Evolutionary conservation across 2,113 vertebrate species (phyloP), one percentile per base, ranked within the genome.

Genomic region (Tenrec ecaudatus): DNA sequence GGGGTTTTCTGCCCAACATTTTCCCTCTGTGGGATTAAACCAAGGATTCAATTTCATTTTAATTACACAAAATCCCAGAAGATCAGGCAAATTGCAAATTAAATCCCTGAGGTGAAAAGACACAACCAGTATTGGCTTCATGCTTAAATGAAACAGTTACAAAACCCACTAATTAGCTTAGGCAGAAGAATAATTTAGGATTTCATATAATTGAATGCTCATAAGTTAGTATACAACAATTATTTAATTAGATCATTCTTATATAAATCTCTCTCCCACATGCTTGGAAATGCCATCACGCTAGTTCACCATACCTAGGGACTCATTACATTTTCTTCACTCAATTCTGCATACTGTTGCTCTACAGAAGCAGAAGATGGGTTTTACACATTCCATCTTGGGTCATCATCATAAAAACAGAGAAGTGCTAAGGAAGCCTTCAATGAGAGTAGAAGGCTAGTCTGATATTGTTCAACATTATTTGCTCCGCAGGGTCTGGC

Each of bases 1-100:
- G 81, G 76, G 81, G 86, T 78, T 95, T 97, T 98, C 94, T 94
- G 64, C 96, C 81, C 78, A 92, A 68, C 38, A 90, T 53, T 88
- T 4, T 97, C 90, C 91, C 79, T 85, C 62, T 79, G 77, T 94
- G 95, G 92, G 93, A 97, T 97, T 96, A 97, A 97, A 92, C 79
- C 71, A 97, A 96, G 89, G 94, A 97, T 98, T 97, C 93, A 97
- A 97, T 98, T 98, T 97, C 94, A 92, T 97, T 98, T 98, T 97
- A 98, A 98, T 98, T 98, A 89, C 92, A 96, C 97, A 93, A 95
- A 81, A 90, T 97, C 96, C 93, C 97, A 84, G 75, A 97, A 96
- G 97, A 98, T 15, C 87, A 76, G 73, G 40, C 64, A 88, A 69
- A 95, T 96, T 95, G 95, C 31, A 97, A 98, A 97, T 82, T 64